A percentile compares a stretch with the other conserved stretches of the same genome.
phyloP scores from a whole-genome alignment of 2,888 invertebrate species.

The Drosophila prostipennis region DNA sequence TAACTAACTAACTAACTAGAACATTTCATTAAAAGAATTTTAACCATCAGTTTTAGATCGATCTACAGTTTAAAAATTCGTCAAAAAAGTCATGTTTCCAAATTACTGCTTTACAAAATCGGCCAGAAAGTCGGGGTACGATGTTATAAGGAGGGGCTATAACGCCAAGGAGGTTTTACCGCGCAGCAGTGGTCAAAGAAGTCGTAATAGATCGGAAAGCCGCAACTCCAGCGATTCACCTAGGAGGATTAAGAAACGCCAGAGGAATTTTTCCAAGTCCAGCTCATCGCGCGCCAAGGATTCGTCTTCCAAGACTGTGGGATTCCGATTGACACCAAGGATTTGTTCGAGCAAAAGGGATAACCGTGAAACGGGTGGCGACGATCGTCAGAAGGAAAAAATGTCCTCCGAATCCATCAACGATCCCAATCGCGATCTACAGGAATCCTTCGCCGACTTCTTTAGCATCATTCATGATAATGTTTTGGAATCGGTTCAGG shows the following conservation, averaged over 20 bases:
- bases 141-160: constrained; percentile 39
- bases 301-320: constrained; percentile 15
- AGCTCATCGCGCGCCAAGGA: background rate
- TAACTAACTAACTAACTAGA: background rate
- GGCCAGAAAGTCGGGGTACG: constrained; percentile 41
- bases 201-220: background rate
- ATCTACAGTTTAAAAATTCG: constrained; percentile 11
- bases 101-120: constrained; percentile 66
- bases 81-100: constrained; percentile 58
- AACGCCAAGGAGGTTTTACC: background rate
- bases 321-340: constrained; percentile 39
- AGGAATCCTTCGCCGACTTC: constrained; percentile 78
- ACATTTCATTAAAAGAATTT: background rate
- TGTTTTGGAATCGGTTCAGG: constrained; percentile 77
- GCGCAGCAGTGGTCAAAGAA: background rate
- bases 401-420: background rate
- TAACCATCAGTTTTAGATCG: constrained; percentile 29
- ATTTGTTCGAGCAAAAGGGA: constrained; percentile 6
- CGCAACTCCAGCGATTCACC: background rate
- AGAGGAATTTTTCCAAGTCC: constrained; percentile 1
- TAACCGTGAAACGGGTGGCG: background rate
- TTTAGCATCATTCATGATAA: constrained; percentile 77
- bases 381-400: background rate
- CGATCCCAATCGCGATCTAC: constrained; percentile 37
- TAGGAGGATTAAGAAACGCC: background rate